A percentile compares a stretch with the other conserved stretches of the same genome.
These are phyloP conservation scores for Standfussiana lucernea DNA, from an alignment of 2,888 invertebrate species.

Conservation along the genomic window DNA sequence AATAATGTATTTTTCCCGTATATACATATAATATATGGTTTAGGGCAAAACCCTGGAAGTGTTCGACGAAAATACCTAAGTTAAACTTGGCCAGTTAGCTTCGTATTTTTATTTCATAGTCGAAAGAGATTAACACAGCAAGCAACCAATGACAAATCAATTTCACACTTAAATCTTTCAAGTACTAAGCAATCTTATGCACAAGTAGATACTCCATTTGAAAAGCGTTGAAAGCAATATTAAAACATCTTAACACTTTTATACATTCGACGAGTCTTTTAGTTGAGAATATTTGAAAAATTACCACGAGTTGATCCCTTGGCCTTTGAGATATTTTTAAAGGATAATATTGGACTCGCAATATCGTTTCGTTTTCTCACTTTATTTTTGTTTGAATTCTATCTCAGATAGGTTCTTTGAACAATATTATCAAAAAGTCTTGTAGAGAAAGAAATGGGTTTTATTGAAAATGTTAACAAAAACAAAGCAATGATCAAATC, in stretches of 20 bases:
- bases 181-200: background rate
- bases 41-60: constrained; percentile 15
- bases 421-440: constrained; percentile 16
- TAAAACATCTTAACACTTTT: constrained; percentile 27
- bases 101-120: background rate
- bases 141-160: background rate
- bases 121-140: background rate
- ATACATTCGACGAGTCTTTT: constrained; percentile 46
- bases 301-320: constrained; percentile 71
- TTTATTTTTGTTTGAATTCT: constrained; percentile 26
- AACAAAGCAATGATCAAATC: background rate
- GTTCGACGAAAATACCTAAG: background rate
- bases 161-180: background rate
- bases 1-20: constrained; percentile 16
- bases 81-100: background rate
- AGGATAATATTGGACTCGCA: constrained; percentile 35
- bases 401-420: constrained; percentile 6
- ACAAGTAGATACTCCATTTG: constrained; percentile 3
- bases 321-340: constrained; percentile 47
- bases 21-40: background rate
- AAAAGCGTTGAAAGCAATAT: constrained; percentile 30
- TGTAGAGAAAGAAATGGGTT: background rate
- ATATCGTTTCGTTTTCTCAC: constrained; percentile 13
- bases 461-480: background rate
- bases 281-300: constrained; percentile 71